Evolutionary conservation across 2,888 invertebrate species (phyloP).

Genomic region (Lycaena phlaeas): DNA sequence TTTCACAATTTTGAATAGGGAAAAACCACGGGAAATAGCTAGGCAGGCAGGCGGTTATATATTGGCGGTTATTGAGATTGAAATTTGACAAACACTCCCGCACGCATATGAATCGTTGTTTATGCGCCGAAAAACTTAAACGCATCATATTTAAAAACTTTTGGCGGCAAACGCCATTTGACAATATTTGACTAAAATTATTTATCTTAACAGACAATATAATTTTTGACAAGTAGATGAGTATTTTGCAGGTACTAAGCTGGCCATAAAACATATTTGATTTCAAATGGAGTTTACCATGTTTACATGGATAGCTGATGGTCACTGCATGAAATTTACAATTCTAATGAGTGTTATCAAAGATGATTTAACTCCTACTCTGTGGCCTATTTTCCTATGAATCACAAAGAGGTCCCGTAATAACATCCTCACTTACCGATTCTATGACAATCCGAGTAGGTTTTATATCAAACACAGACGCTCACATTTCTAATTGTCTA

Average conservation of each 20-base stretch:
- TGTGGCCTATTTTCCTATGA: background rate
- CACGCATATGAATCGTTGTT: background rate
- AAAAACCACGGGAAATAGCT: too few relatives aligned
- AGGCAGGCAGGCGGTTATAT: too few relatives aligned
- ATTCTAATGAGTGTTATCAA: background rate
- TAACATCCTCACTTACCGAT: too few relatives aligned
- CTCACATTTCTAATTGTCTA: conserved; percentile 1
- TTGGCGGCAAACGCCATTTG: background rate
- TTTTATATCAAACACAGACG: background rate
- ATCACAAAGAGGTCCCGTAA: background rate
- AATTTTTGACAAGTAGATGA: background rate
- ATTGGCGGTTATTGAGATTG: too few relatives aligned
- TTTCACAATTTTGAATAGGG: too few relatives aligned
- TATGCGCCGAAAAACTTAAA: too few relatives aligned
- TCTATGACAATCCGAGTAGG: too few relatives aligned
- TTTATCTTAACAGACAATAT: background rate
- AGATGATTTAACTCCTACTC: background rate
- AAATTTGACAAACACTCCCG: background rate
- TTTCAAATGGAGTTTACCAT: background rate
- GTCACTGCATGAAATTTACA: too few relatives aligned
- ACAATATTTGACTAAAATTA: background rate
- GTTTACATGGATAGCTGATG: too few relatives aligned
- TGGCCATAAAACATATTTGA: too few relatives aligned
- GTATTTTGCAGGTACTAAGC: too few relatives aligned
- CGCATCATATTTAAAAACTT: background rate